Conservation (phyloP, 2,888 invertebrate genomes). For the Chrysina gloriosa region DNA sequence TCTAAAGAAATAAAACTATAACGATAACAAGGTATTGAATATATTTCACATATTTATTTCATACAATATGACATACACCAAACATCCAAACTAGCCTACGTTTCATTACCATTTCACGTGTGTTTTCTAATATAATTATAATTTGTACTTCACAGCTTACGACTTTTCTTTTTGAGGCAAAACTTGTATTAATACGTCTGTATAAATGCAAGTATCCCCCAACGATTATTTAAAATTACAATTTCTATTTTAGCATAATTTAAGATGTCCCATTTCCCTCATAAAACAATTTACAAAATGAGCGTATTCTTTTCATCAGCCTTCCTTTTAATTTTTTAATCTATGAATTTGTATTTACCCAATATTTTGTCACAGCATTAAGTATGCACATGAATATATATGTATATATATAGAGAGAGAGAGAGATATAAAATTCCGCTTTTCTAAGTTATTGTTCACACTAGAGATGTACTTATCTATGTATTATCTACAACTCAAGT, state of each 20-base stretch:
- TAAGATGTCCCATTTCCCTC: conserved; percentile 26
- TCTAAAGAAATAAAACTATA: conserved; percentile 33
- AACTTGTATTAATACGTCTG: neutral
- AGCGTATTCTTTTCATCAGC: conserved; percentile 44
- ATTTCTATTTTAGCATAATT: conserved; percentile 8
- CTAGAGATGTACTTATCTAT: conserved; percentile 15
- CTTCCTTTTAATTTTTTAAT: conserved; percentile 40
- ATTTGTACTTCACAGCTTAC: conserved; percentile 55
- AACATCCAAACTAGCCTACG: conserved; percentile 62
- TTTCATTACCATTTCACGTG: conserved; percentile 56
- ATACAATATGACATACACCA: conserved; percentile 64
- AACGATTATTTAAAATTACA: conserved; percentile 17
- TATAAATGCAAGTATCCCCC: conserved; percentile 2
- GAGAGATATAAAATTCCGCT: conserved; percentile 1
- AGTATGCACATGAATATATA: conserved; percentile 28
- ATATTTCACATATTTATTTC: conserved; percentile 50
- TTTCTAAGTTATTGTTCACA: conserved; percentile 4
- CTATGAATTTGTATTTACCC: conserved; percentile 35
- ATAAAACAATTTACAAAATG: conserved; percentile 39
- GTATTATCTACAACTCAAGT: conserved; percentile 11
- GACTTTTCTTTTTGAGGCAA: conserved; percentile 29
- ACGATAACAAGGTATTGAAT: conserved; percentile 42
- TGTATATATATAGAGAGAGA: no score
- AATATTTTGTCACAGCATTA: conserved; percentile 25
- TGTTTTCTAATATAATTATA: conserved; percentile 53